Evolutionary conservation across 2,113 vertebrate genomes (phyloP), one percentile per base, ranked within the genome.

Genomic region (Cynoglossus semilaevis): DNA sequence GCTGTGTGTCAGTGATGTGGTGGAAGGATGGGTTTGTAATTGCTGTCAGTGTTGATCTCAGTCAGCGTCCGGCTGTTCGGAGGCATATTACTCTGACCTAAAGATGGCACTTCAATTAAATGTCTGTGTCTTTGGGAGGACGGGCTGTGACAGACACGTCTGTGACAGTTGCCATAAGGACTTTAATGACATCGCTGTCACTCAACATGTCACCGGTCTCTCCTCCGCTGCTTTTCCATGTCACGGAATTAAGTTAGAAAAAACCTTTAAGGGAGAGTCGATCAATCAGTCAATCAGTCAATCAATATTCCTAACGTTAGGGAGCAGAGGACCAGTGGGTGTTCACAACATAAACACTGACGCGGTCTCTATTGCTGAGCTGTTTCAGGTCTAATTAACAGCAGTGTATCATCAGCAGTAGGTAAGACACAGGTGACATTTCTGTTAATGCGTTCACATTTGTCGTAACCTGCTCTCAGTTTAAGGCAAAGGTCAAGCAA

Each of bases 71-170:
- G 58, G 44, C 61, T 58, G 44, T 72, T 68, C 46, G 63, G 58
- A 71, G 53, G 1, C 3, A 34, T 54, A 65, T 71, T 59, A 54
- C 75, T 69, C 59, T 70, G 71, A 80, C 77, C 77, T 77, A 56
- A 82, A 80, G 73, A 72, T 81, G 81, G 84, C 85, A 87, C 63
- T 79, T 80, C 77, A 84, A 82, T 86, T 83, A 83, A 85, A 71
- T 74, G 46, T 22, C 22, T 12, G 48, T 67, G 72, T 76, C 75
- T 69, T 75, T 69, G 54, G 57, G 73, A 58, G 63, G 81, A 79
- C 60, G 19, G 64, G 63, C 49, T 45, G 61, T 63, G 85, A 85
- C 82, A 70, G 76, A 44, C 50, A 17, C 13, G 67, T 67, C 73
- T 36, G 5, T 49, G 72, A 71, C 58, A 60, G 77, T 71, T 51